phyloP scores from a whole-genome alignment of 2,888 invertebrate species.

The Trichopoda pennipes region DNA sequence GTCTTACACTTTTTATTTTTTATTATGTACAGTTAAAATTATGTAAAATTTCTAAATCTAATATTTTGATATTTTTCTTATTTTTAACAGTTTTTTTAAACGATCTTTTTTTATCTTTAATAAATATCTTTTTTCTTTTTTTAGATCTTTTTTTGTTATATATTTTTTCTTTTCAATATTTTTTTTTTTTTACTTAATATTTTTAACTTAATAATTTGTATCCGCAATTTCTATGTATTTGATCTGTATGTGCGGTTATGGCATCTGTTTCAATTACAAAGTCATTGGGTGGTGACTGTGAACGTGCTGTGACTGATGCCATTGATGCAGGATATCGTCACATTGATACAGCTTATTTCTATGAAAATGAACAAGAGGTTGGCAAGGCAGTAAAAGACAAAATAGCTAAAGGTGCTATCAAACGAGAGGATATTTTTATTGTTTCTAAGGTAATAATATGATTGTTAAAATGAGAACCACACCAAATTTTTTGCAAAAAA shows the following conservation, averaged over 20 bases:
- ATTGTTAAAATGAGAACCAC: background rate
- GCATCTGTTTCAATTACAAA: slow-evolving; percentile 52
- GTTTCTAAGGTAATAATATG: slow-evolving; percentile 77
- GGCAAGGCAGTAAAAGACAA: slow-evolving; percentile 80
- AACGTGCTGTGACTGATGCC: slow-evolving; percentile 79
- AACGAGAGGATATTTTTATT: slow-evolving; percentile 80
- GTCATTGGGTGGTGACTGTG: slow-evolving; percentile 79
- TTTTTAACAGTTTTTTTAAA: too few relatives aligned
- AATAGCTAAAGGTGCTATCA: slow-evolving; percentile 80
- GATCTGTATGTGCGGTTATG: slow-evolving; percentile 25
- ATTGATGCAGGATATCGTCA: slow-evolving; percentile 83
- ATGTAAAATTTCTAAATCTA: too few relatives aligned
- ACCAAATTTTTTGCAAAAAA: background rate
- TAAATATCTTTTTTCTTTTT: too few relatives aligned
- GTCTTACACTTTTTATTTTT: too few relatives aligned
- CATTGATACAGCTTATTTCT: slow-evolving; percentile 82
- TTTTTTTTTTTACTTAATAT: slow-evolving; percentile 21
- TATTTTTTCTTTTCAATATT: slow-evolving; percentile 1
- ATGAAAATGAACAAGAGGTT: slow-evolving; percentile 81
- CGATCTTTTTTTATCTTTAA: too few relatives aligned
- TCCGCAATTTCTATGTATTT: slow-evolving; percentile 40
- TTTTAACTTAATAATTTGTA: slow-evolving; percentile 34
- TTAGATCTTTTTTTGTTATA: slow-evolving; percentile 22
- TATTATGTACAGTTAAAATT: too few relatives aligned
- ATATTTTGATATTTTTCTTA: too few relatives aligned